Conservation (phyloP, 64 coral and sea anemone species). For the Pocillopora verrucosa region DNA sequence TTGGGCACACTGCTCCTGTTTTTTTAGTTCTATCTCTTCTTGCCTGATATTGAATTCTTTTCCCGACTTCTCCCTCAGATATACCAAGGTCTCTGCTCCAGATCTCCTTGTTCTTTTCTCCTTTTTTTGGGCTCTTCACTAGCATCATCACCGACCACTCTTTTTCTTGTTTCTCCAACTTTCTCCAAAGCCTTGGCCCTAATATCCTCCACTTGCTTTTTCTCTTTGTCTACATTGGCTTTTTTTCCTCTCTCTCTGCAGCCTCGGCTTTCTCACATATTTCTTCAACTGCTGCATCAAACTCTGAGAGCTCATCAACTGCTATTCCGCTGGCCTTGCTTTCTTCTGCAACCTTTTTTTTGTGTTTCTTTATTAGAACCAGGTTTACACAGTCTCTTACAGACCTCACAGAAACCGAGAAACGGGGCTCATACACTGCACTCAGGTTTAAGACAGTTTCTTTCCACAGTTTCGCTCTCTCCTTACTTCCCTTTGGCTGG, state of each 20-base stretch:
- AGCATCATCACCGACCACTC: conserved; percentile 17
- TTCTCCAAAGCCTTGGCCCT: conserved; percentile 55
- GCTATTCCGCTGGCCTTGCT: conserved; percentile 31
- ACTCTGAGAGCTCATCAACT: conserved; percentile 36
- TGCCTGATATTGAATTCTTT: conserved; percentile 50
- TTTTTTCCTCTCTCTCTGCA: no score
- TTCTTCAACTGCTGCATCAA: conserved; percentile 36
- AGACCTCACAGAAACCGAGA: no score
- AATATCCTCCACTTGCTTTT: conserved; percentile 48
- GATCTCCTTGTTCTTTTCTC: conserved; percentile 47
- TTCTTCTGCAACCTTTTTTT: conserved; percentile 10
- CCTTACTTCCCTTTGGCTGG: conserved; percentile 37
- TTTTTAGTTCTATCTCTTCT: conserved; percentile 45
- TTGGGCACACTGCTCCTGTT: conserved; percentile 11
- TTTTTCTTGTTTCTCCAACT: conserved; percentile 55
- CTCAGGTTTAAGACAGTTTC: no score
- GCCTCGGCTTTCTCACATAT: no score
- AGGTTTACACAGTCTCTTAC: no score
- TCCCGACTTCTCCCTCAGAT: conserved; percentile 41
- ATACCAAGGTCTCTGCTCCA: conserved; percentile 39
- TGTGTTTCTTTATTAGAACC: conserved; percentile 39
- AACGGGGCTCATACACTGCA: no score
- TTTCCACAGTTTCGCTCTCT: neutral
- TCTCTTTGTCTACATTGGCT: conserved; percentile 41
- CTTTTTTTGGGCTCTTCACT: conserved; percentile 38